phyloP scores from a whole-genome alignment of 2,888 invertebrate genomes.

The Dicranocentrus wangi region DNA sequence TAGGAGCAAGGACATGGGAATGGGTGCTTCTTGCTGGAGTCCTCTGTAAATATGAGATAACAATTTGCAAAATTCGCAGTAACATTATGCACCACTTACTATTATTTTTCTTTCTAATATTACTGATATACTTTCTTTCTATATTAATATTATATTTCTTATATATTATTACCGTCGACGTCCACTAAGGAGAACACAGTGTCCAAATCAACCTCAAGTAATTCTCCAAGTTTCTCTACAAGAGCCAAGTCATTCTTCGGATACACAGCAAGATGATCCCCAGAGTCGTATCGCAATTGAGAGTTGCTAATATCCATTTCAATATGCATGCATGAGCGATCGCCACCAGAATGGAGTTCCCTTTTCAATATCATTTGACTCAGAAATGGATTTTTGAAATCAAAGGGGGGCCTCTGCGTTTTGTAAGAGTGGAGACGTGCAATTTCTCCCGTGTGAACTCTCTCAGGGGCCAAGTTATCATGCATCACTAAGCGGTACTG shows the following conservation, averaged over 20 bases:
- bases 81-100: too few species aligned
- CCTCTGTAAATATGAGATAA: conserved; percentile 81
- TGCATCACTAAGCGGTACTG: conserved; percentile 89
- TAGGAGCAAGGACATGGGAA: conserved; percentile 99
- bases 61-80: too few species aligned
- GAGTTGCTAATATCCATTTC: conserved; percentile 96
- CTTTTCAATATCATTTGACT: conserved; percentile 89
- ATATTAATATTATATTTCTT: too few species aligned
- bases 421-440: conserved; percentile 91
- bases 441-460: conserved; percentile 93
- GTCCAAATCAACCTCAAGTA: conserved; percentile 88
- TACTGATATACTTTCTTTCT: too few species aligned
- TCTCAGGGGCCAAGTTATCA: conserved; percentile 81
- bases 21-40: conserved; percentile 97
- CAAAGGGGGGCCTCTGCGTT: conserved; percentile 95
- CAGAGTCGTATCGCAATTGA: conserved; percentile 94
- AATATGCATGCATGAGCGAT: conserved; percentile 96
- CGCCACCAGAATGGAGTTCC: conserved; percentile 89
- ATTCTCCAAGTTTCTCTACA: conserved; percentile 88
- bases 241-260: conserved; percentile 89
- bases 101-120: too few species aligned
- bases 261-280: conserved; percentile 97
- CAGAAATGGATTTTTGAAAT: conserved; percentile 97
- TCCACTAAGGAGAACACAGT: conserved; percentile 93
- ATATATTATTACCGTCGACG: conserved; percentile 88